Evolutionary conservation across 53 echinoderm and acorn worm species (phyloP), one percentile per base, ranked within the genome.

Genomic region (Pentamera pediparva): DNA sequence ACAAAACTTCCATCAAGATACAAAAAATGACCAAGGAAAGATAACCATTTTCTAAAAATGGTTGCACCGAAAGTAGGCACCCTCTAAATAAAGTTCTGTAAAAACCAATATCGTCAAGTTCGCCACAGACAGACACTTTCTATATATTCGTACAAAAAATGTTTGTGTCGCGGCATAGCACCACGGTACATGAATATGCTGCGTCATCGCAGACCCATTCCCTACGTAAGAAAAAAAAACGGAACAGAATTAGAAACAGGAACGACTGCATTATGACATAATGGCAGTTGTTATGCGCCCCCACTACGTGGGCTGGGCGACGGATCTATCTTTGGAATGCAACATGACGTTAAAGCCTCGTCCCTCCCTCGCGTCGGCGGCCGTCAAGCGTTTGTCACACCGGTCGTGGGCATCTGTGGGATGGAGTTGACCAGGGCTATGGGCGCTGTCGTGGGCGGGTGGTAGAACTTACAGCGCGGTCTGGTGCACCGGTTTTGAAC

Each of bases 391-490:
- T 36, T 78, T 6, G 67, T 79, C 39, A 79, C 86, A 40, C 82
- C 89, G 5, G 91, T 88, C 35, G 87, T 75, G 15, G 92, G 83
- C 75, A 93, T 74, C n/a, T 89, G 52, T n/a, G 86, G 62, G 31
- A 92, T 32, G 15, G 86, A 61, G 57, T 86, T 79, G 34, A 75
- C 75, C 33, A 86, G 45, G 35, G 76, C 59, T 11, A 82, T 69
- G 29, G 81, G 64, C 38, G 75, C 43, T 3, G 81, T 33, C 30
- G 87, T 64, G 38, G 98, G 95, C 77, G 90, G 91, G 76, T 98
- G 98, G 71, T 98, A 98, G 81, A 92, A 98, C 83, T 98, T 98
- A 76, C 98, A 98, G 76, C 92, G 92, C 73, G 89, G 98, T 57
- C 98, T 82, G 20, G 92, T 89, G 85, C 98, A 98, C 69, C 98